Conservation (phyloP, 2,888 invertebrate species). For the Nemotelus nigrinus region DNA sequence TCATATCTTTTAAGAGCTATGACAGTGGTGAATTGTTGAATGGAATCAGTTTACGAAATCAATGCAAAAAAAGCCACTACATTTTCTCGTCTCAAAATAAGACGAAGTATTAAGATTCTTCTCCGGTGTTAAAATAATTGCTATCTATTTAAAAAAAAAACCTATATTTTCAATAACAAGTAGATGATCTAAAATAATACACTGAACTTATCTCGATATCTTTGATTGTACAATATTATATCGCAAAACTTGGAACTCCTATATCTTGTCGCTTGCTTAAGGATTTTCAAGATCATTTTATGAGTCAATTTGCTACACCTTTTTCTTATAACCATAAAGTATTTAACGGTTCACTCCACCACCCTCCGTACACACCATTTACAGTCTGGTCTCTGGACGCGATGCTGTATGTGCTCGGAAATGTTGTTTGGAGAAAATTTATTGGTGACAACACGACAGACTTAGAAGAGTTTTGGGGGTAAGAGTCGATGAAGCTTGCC, state of each 20-base stretch:
- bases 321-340: conserved; percentile 50
- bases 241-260: neutral
- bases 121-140: too few relatives aligned
- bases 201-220: neutral
- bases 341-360: conserved; percentile 50
- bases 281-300: conserved; percentile 49
- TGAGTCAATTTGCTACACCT: conserved; percentile 52
- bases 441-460: conserved; percentile 43
- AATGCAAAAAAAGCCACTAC: too few relatives aligned
- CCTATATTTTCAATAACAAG: too few relatives aligned
- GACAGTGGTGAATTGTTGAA: too few relatives aligned
- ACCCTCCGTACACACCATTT: neutral
- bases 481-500: conserved; percentile 28
- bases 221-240: conserved; percentile 3
- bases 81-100: too few relatives aligned
- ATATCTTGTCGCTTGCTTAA: conserved; percentile 39
- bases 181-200: neutral
- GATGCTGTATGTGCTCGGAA: neutral
- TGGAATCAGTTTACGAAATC: too few relatives aligned
- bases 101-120: too few relatives aligned
- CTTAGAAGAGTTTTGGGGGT: conserved; percentile 33
- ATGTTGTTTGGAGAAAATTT: conserved; percentile 33
- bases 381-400: neutral
- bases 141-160: too few relatives aligned
- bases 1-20: too few relatives aligned